These are phyloP conservation scores for Diadema setosum DNA, from an alignment of 35 echinoderm and acorn worm species.

Conservation along the genomic window DNA sequence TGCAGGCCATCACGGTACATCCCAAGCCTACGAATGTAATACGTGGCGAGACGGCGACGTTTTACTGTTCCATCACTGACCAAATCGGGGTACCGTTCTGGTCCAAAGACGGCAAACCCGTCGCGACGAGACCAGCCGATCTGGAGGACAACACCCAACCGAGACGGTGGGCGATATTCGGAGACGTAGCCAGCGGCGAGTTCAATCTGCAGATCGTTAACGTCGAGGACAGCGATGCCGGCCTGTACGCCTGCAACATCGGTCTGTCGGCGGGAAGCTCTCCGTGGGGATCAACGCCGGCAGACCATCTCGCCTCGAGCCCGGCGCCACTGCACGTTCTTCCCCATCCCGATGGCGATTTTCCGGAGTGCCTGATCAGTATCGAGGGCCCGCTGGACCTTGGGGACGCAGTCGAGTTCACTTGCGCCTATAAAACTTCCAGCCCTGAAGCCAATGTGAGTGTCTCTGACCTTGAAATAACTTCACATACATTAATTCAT, in stretches of 20 bases:
- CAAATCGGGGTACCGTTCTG: background rate
- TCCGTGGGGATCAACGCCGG: background rate
- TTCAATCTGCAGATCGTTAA: conserved; percentile 6
- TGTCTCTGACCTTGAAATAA: too few relatives aligned
- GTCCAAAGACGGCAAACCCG: background rate
- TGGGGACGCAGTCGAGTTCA: conserved; percentile 2
- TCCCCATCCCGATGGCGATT: background rate
- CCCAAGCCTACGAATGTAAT: background rate
- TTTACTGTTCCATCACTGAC: background rate
- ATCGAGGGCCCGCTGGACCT: background rate
- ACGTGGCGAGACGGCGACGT: background rate
- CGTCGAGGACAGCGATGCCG: background rate
- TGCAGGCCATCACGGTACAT: background rate
- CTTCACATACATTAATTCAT: too few relatives aligned
- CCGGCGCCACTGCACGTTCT: background rate
- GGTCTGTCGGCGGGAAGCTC: background rate
- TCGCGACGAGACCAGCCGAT: background rate
- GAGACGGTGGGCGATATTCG: background rate
- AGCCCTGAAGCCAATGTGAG: background rate
- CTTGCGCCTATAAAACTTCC: background rate
- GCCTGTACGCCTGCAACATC: background rate
- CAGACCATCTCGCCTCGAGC: background rate
- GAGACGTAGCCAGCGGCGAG: background rate
- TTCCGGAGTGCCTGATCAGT: conserved; percentile 1
- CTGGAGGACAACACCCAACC: too few relatives aligned